Base-by-base conservation (phyloP, 2,113 vertebrate genomes). In the Meriones unguiculatus region DNA sequence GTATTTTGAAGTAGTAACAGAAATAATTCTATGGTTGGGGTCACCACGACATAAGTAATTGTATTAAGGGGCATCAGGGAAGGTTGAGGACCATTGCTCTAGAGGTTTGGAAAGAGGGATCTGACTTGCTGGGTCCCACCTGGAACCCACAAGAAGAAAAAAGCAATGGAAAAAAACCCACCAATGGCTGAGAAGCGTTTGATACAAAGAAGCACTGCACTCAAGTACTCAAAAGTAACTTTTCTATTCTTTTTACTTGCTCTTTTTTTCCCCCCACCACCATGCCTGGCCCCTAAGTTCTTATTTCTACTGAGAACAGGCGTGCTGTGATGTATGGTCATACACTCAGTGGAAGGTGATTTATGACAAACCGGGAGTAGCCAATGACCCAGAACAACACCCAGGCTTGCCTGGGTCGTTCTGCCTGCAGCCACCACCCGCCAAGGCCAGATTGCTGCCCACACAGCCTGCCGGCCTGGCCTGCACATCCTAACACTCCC, bases 221-320 rank as follows among this genome's bases (percentile, higher is more conserved):
- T 89, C 89, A 78, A 28, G 4, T 25, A 76, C n/a, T 89, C 89
- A 78, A 28, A 35, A 93, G 32, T 38, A 70, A 59, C 59, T 59
- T 87, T 70, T 69, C 50, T 64, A 3, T 89, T 85, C 89, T 91
- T 50, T 64, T 25, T 11, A 94, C 46, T n/a, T 41, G 0, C 87
- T 82, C 91, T 91, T 69, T 82, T n/a, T 57, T 57, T 57, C 9
- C 2, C 13, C 57, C 57, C 57, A 12, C 57, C 57, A 57, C 15
- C 57, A 57, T 57, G 57, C 57, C 57, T 15, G 57, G 57, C 57
- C 57, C 52, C 78, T 30, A 82, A 70, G 77, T 24, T 87, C 75
- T 96, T 69, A 32, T 57, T 95, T 76, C 94, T 92, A 10, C 65
- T 46, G 62, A 85, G 54, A 41, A 38, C 52, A 62, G 30, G 54